Evolutionary conservation across 2,888 invertebrate species (phyloP), one percentile per base, ranked within the genome.

Genomic region (Torymus aiolomorphi): DNA sequence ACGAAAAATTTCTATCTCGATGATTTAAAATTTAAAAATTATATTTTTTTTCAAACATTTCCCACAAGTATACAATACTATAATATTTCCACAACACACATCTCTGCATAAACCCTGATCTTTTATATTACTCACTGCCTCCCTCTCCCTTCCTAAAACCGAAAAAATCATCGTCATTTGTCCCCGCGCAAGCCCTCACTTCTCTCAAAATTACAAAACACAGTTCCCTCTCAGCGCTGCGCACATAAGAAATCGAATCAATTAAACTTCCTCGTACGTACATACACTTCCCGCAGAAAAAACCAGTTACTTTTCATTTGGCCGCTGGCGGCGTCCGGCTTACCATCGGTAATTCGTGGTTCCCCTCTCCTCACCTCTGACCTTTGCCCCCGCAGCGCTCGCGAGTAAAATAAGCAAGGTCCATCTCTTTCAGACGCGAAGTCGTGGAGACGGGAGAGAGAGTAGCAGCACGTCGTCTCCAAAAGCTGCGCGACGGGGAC

Each of bases 401-500:
- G 16, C 13, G 12, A 8, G 72, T 57, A 76, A 69, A 80, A 73
- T 72, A 80, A 76, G 72, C 61, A 80, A 80, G 76, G 76, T 80
- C 67, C 80, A 67, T 80, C 80, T 72, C 71, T 74, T 76, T 71
- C 62, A n/a, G 31, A 16, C 8, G 12, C 13, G 51, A 20, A 14
- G 67, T 13, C 51, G 18, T 13, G 54, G 16, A 31, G 59, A 56
- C 14, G 13, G 49, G 24, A 62, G 56, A 16, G 42, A 42, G 20
- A 57, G 65, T 31, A 69, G 24, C 56, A 31, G n/a, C 18, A 13
- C 57, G 52, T 42, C 42, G 42, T 42, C 42, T 42, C 42, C 49
- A 54, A 49, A 20, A 42, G 52, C n/a, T 52, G 71, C 49, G 67
- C 42, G 52, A 56, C 65, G 75, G 84, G 86, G 87, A 87, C 86